Evolutionary conservation across 2,113 vertebrate genomes (phyloP), one percentile per base, ranked within the genome.

Genomic region (Struthio camelus): DNA sequence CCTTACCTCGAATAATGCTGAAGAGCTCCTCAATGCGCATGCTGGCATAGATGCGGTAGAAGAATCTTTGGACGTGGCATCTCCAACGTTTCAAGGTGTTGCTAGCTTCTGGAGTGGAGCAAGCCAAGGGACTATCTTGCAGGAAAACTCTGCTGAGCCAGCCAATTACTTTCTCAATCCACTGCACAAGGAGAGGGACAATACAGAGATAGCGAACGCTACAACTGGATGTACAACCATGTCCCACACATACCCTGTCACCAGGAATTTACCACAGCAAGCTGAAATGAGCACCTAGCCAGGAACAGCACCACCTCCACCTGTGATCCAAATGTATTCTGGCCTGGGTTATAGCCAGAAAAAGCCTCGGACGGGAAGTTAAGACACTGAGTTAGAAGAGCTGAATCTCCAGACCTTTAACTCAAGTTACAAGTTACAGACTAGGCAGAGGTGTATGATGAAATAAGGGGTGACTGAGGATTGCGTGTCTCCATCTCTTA

Each of bases 1-100:
- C 20, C 93, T 61, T 46, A 99, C 99, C 99, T 97, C 99, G 98
- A 96, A 99, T 99, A 85, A 99, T 99, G 96, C 99, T 99, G 98
- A 99, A 99, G 51, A 99, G 99, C 96, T 99, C 99, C 36, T 99
- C 99, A 1, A 99, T 99, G 97, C 99, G 98, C 98, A 99, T 99
- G 97, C 98, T 98, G 79, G 99, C 99, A 0, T 99, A 99, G 95
- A 99, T 98, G 87, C 98, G 98, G 96, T 99, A 99, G 97, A 99
- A 99, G 96, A 99, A 99, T 95, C 99, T 98, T 73, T 99, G 99
- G 97, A 99, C 99, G 2, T 99, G 99, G 95, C 99, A 99, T 16
- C 99, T 98, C 99, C 99, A 99, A 62, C 99, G 99, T 73, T 98
- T 99, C 94, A 99, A 86, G 9, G 98, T 97, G 61, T 91, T 96